Base-by-base conservation (phyloP, 2,888 invertebrate species). In the Cryptus viduatorius region DNA sequence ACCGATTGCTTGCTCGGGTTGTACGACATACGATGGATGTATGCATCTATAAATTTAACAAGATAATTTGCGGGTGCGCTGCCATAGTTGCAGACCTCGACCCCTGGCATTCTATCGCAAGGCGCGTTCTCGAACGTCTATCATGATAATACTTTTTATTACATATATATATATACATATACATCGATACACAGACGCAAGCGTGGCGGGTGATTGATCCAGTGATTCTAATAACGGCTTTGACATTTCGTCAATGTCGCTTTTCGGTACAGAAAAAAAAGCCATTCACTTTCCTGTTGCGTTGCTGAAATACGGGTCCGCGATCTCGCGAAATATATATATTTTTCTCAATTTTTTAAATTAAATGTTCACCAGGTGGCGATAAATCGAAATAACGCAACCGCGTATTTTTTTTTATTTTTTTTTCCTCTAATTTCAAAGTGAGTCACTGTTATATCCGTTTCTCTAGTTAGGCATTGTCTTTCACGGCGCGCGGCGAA, bases 101-200 rank as follows among this genome's bases (percentile, higher is more conserved):
- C 68, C 76, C 31, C 67, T 65, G 71, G 53, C 82, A 82, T 82
- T 82, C 65, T 48, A 24, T 75, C 61, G 31, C 61, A 65, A 48
- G 65, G 29, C 37, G 56, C 56, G 56, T 19, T 31, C 37, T 53
- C 8, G 37, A 19, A 56, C 59, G 16, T 42, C 48, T 48, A 53
- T n/a, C 64, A 42, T 50, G 69, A 53, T 1, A 10, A 10, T 53
- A 53, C 1, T 64, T 24, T 24, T 24, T 24, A 24, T 24, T 24
- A 24, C 24, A 24, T 24, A 24, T 24, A 24, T 24, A 56, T 42
- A 42, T 19, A 46, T 16, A 61, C 14, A 19, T 53, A 53, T 16
- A 75, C 31, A 46, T 75, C 29, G 61, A 44, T 24, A 24, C 24
- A 78, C 78, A 82, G 61, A 16, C 37, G 53, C 50, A 19, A 19